Conservation (phyloP, 2,888 invertebrate genomes). For the Piscicola geometra region DNA sequence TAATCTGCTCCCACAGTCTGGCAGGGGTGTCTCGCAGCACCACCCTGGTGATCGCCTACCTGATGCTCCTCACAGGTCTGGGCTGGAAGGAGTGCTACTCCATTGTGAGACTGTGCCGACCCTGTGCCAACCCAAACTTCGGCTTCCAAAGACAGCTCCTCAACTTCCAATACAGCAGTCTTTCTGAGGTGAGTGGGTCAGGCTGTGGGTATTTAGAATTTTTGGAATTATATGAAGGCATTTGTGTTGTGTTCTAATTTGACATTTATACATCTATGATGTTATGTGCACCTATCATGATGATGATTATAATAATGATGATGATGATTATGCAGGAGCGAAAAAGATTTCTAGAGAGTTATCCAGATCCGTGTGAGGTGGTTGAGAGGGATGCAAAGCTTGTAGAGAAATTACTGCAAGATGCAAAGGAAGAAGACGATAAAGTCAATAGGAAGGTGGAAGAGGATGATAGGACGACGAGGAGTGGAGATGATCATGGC, state of each 20-base stretch:
- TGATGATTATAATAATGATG: too few species aligned
- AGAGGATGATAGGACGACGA: background rate
- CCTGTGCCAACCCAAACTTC: constrained; percentile 89
- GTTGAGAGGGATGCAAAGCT: background rate
- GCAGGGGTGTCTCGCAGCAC: constrained; percentile 96
- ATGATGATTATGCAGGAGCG: constrained; percentile 4
- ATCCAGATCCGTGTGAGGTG: background rate
- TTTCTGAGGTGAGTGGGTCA: constrained; percentile 50
- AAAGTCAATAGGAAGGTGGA: constrained; percentile 21
- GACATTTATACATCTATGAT: background rate
- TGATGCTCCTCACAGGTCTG: constrained; percentile 85
- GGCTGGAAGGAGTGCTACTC: constrained; percentile 88
- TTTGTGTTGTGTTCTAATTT: background rate
- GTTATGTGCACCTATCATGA: too few species aligned
- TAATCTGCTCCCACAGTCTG: constrained; percentile 62
- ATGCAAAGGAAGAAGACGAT: constrained; percentile 9
- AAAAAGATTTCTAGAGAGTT: constrained; percentile 20
- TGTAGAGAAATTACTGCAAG: background rate
- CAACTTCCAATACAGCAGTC: constrained; percentile 61
- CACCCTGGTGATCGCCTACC: constrained; percentile 89
- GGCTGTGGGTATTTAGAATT: too few species aligned
- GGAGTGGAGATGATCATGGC: too few species aligned
- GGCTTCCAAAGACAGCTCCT: constrained; percentile 91
- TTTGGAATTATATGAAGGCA: too few species aligned
- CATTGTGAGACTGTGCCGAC: constrained; percentile 82